phyloP scores from a whole-genome alignment of 2,113 vertebrate species.

The Chaetops frenatus region DNA sequence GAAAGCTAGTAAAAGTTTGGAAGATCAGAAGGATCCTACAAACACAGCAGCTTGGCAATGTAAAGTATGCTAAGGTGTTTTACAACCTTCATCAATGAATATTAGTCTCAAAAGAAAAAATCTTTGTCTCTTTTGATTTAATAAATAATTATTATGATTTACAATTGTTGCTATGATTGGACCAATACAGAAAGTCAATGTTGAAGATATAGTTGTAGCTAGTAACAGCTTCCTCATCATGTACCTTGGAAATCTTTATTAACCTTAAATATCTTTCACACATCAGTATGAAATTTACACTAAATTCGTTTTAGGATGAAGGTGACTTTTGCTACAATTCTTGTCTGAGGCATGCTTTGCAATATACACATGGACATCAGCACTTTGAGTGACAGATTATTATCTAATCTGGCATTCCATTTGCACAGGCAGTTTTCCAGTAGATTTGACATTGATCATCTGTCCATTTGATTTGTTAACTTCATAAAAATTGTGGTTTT shows the following conservation, averaged over 20 bases:
- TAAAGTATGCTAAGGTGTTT: not conserved
- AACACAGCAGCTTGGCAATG: not conserved
- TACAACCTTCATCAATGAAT: not conserved
- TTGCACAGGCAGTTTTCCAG: slow-evolving; percentile 36
- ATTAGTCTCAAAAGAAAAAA: not conserved
- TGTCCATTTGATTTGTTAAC: slow-evolving; percentile 53
- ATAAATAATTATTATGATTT: slow-evolving; percentile 58
- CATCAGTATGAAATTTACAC: slow-evolving; percentile 15
- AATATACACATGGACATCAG: slow-evolving; percentile 3
- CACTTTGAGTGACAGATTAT: slow-evolving; percentile 11
- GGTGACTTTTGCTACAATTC: slow-evolving; percentile 62
- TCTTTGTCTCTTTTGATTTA: slow-evolving; percentile 7
- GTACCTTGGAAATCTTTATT: slow-evolving; percentile 35
- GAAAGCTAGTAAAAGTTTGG: not conserved
- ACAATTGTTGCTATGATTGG: slow-evolving; percentile 50
- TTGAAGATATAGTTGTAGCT: slow-evolving; percentile 37
- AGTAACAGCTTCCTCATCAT: slow-evolving; percentile 44
- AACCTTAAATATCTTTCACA: slow-evolving; percentile 36
- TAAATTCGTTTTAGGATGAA: slow-evolving; percentile 50
- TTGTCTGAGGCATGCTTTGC: not conserved
- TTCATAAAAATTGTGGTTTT: slow-evolving; percentile 26
- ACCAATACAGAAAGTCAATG: slow-evolving; percentile 40
- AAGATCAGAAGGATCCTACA: not conserved
- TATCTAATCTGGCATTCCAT: slow-evolving; percentile 42
- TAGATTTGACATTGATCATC: slow-evolving; percentile 47